Conservation (phyloP, 2,888 invertebrate species). For the Pantelozetes paolii region DNA sequence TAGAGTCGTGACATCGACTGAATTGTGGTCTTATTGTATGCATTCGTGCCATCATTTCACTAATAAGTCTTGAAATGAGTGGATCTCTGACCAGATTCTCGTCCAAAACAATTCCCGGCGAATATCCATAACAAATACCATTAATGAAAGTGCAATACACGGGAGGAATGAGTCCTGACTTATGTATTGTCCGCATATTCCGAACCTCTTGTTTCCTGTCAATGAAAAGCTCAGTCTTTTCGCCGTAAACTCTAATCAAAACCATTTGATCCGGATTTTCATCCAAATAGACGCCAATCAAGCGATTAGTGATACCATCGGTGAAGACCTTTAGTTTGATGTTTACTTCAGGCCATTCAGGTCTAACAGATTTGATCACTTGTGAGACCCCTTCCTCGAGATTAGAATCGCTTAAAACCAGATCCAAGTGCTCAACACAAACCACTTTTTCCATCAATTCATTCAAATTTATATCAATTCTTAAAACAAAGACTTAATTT, state of each 20-base stretch:
- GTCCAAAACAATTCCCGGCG: slow-evolving; percentile 72
- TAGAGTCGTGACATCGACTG: slow-evolving; percentile 35
- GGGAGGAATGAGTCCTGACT: slow-evolving; percentile 72
- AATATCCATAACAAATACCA: slow-evolving; percentile 79
- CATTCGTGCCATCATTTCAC: slow-evolving; percentile 66
- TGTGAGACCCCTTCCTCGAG: slow-evolving; percentile 44
- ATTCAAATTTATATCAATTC: too few relatives aligned
- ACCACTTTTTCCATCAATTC: neutral
- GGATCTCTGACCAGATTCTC: slow-evolving; percentile 59
- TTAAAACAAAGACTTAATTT: too few relatives aligned
- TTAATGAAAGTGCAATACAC: slow-evolving; percentile 87
- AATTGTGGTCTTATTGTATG: slow-evolving; percentile 54
- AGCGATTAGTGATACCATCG: slow-evolving; percentile 88
- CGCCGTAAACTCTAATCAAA: slow-evolving; percentile 83
- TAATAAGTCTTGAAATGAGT: slow-evolving; percentile 56
- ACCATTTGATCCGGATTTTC: slow-evolving; percentile 62
- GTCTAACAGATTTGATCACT: slow-evolving; percentile 43
- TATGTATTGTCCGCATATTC: slow-evolving; percentile 60
- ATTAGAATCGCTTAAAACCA: slow-evolving; percentile 15
- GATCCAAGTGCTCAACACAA: neutral
- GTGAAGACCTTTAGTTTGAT: slow-evolving; percentile 68
- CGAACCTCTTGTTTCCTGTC: slow-evolving; percentile 71
- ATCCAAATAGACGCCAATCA: slow-evolving; percentile 68
- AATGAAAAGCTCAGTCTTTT: slow-evolving; percentile 86
- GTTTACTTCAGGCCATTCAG: slow-evolving; percentile 37